Percentiles rank a stretch among this genome's conserved stretches.
Conservation (phyloP, 2,888 invertebrate species). For the Drosophila merina region DNA sequence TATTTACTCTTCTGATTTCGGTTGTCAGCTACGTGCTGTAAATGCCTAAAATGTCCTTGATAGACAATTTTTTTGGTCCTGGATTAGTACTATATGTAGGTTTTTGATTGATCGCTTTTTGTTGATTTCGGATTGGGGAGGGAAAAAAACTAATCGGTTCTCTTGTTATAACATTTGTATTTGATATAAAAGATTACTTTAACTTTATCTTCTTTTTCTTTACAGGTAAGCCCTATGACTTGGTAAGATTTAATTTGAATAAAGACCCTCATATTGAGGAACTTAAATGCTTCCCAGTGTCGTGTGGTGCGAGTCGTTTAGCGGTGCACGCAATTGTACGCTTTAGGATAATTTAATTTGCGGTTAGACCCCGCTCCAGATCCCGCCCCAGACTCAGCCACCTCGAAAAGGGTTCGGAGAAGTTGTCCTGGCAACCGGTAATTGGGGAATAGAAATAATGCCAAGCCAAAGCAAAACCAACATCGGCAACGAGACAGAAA, state of each 20-base stretch:
- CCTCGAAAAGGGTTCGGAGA: constrained; percentile 5
- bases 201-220: constrained; percentile 15
- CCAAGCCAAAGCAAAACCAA: constrained; percentile 24
- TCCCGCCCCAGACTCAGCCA: constrained; percentile 41
- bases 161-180: background rate
- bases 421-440: constrained; percentile 65
- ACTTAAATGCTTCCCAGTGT: constrained; percentile 15
- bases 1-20: constrained; percentile 73
- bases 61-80: constrained; percentile 3
- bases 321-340: constrained; percentile 62
- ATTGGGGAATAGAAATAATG: constrained; percentile 61
- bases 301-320: constrained; percentile 2
- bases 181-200: background rate
- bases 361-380: constrained; percentile 71
- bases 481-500: constrained; percentile 34
- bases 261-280: background rate
- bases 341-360: constrained; percentile 79
- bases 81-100: constrained; percentile 30
- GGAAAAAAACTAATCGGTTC: background rate
- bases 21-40: constrained; percentile 59
- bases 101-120: constrained; percentile 33
- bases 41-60: constrained; percentile 58
- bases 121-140: background rate
- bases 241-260: background rate
- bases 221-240: constrained; percentile 51